Evolutionary conservation across 1,140 invertebrate genomes (phyloP), one percentile per base, ranked within the genome.

Genomic region (Drosophila truncata): DNA sequence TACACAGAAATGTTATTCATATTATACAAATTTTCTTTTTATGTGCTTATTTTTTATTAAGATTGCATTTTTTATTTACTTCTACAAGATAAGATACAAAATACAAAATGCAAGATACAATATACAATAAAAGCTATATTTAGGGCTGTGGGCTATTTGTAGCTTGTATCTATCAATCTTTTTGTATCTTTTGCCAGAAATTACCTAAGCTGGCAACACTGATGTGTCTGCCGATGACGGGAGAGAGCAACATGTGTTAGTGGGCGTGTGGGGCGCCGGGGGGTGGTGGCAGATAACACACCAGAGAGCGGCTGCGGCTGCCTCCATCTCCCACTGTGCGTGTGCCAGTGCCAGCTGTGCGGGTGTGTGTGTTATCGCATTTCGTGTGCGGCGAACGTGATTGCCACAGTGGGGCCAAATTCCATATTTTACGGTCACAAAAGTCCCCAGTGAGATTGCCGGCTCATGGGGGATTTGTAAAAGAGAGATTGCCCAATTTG

Each of bases 351-450:
- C 49, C 7, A 29, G 57, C 65, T 64, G 69, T 59, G 61, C 64
- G 33, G 46, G 37, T 59, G 69, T 74, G 70, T 69, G 55, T 78
- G 80, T 82, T 83, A 83, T 82, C 81, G 81, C 81, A 72, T 82
- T 86, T 86, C 80, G 83, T 86, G 83, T 64, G 80, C 80, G 55
- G 71, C 71, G 81, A 87, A 87, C 83, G 83, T 87, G 83, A 87
- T 88, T 86, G 83, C 42, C 60, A 86, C 83, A 77, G 83, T 86
- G 83, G 84, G 46, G 29, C 42, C 10, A 54, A 44, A 35, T 25
- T 11, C 8, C 3, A 23, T 2, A 3, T 27, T 42, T 14, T 62
- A 41, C 44, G 29, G 29, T 25, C 35, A 37, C 20, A 52, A 42
- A 57, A 16, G 23, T 20, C 65, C 61, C 20, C 46, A 33, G 27